phyloP scores from a whole-genome alignment of 1,140 invertebrate genomes.

The Chironomus tepperi region DNA sequence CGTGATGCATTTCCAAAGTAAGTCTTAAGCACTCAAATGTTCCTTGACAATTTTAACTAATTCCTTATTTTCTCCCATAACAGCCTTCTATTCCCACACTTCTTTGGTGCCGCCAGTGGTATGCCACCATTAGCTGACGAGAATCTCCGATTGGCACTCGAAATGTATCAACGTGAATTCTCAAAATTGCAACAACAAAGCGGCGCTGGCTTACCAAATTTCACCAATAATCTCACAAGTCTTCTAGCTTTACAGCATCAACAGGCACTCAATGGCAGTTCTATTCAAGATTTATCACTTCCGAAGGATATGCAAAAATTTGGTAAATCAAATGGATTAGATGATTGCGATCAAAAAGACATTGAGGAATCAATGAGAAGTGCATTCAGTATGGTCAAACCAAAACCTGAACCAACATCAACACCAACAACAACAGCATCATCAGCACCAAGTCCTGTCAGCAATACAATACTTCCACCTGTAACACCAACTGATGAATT shows the following conservation, averaged over 20 bases:
- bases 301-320: constrained; percentile 61
- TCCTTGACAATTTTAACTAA: constrained; percentile 43
- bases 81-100: constrained; percentile 71
- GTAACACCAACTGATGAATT: constrained; percentile 70
- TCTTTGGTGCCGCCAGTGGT: constrained; percentile 55
- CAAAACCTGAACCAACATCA: constrained; percentile 65
- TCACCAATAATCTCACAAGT: constrained; percentile 46
- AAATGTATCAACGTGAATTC: constrained; percentile 85
- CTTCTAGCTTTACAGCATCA: constrained; percentile 60
- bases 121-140: constrained; percentile 54
- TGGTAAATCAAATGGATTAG: constrained; percentile 39
- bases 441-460: constrained; percentile 62
- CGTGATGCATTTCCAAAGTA: constrained; percentile 64
- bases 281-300: constrained; percentile 76
- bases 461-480: constrained; percentile 72
- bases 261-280: constrained; percentile 54
- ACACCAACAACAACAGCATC: constrained; percentile 42
- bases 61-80: constrained; percentile 30
- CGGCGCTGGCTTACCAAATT: constrained; percentile 49
- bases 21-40: constrained; percentile 31
- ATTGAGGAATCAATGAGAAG: constrained; percentile 63
- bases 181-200: constrained; percentile 66
- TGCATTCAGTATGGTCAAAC: constrained; percentile 74
- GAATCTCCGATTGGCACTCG: constrained; percentile 78
- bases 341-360: constrained; percentile 50